A percentile compares a stretch with the other conserved stretches of the same genome.
Evolutionary conservation across 2,113 vertebrate species (phyloP).

Genomic region (Tor tambroides): DNA sequence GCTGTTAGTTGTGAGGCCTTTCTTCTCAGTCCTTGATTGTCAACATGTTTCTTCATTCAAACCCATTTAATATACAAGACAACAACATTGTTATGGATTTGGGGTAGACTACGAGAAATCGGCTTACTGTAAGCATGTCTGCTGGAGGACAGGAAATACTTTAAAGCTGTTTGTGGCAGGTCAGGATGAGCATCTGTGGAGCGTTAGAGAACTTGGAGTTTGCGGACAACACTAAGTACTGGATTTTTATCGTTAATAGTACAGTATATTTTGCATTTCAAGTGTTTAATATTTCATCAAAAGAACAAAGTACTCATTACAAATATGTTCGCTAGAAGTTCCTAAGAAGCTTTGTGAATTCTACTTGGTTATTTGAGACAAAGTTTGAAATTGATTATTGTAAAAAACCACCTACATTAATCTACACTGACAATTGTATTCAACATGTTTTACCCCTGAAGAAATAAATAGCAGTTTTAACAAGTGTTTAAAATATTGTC

Average conservation of each 20-base stretch:
- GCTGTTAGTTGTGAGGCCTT: not conserved
- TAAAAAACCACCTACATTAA: no score
- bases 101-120: not conserved
- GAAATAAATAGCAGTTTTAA: no score
- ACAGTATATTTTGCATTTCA: not conserved
- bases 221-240: not conserved
- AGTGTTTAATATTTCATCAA: not conserved
- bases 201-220: not conserved
- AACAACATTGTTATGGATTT: conserved; percentile 6
- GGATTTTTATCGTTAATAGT: not conserved
- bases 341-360: no score
- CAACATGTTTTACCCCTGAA: no score
- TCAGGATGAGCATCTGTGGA: not conserved
- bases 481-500: no score
- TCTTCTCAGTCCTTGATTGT: not conserved
- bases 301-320: not conserved
- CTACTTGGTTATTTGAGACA: no score
- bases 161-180: not conserved
- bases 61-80: conserved; percentile 23
- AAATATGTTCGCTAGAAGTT: no score
- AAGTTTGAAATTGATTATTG: no score
- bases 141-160: not conserved
- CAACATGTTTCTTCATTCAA: conserved; percentile 11
- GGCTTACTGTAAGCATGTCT: conserved; percentile 6
- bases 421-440: no score